These are phyloP conservation scores for Sebastes flavidus DNA, from an alignment of 2,797 vertebrate genomes.

Conservation along the genomic window DNA sequence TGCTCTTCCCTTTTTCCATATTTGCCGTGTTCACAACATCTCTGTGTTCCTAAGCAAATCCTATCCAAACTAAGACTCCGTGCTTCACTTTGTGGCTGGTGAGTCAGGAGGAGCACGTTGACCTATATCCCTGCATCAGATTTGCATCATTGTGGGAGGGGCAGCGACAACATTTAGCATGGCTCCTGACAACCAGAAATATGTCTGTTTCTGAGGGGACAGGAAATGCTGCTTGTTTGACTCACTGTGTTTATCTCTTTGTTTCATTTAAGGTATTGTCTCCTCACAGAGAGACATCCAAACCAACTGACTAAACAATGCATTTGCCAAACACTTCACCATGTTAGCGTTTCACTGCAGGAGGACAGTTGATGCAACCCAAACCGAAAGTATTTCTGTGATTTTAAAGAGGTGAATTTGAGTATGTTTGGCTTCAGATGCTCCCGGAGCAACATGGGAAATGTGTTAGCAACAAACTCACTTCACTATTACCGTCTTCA, in stretches of 20 bases:
- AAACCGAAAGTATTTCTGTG: constrained; percentile 51
- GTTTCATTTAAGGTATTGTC: constrained; percentile 21
- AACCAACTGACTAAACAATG: constrained; percentile 25
- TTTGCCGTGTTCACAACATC: constrained; percentile 54
- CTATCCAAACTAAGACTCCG: constrained; percentile 58
- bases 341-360: constrained; percentile 28
- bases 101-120: constrained; percentile 52
- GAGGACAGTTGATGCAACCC: constrained; percentile 41
- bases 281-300: constrained; percentile 25
- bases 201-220: constrained; percentile 26
- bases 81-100: constrained; percentile 46
- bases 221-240: constrained; percentile 30
- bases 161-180: constrained; percentile 30
- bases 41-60: constrained; percentile 64
- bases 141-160: constrained; percentile 57
- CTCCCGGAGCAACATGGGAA: constrained; percentile 63
- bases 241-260: constrained; percentile 12
- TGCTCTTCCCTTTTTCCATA: constrained; percentile 34
- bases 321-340: constrained; percentile 22
- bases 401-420: constrained; percentile 58
- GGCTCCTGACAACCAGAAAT: constrained; percentile 37
- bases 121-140: constrained; percentile 65
- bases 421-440: constrained; percentile 66
- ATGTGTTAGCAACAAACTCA: constrained; percentile 72
- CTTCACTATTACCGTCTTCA: constrained; percentile 70